phyloP scores from a whole-genome alignment of 2,888 invertebrate species.

The Meiosimyza decipiens region DNA sequence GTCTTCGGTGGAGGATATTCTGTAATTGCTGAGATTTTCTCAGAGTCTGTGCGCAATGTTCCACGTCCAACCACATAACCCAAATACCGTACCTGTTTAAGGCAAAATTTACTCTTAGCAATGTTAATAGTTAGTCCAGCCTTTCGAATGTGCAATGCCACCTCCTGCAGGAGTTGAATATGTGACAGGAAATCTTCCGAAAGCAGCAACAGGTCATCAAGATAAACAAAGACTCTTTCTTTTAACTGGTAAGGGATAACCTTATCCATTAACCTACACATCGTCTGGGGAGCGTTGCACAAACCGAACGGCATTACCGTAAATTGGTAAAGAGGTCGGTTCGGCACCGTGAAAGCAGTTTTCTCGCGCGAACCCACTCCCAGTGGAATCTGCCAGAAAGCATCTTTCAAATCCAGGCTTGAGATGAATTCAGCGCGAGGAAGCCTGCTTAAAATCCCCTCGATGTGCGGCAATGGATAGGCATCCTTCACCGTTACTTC shows the following conservation, averaged over 20 bases:
- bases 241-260: conserved; percentile 1
- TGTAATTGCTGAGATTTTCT: neutral
- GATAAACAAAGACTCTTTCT: neutral
- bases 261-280: conserved; percentile 7
- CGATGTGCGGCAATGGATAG: conserved; percentile 41
- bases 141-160: neutral
- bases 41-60: neutral
- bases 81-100: neutral
- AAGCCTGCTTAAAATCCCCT: conserved; percentile 37
- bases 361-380: too few relatives aligned
- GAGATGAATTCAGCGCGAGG: conserved; percentile 38
- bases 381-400: conserved; percentile 35
- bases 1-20: neutral
- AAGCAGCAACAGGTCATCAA: neutral
- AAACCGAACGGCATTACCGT: conserved; percentile 4
- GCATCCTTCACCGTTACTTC: conserved; percentile 44
- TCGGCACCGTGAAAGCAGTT: conserved; percentile 21
- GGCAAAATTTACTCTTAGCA: conserved; percentile 1
- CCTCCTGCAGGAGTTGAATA: neutral
- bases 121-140: neutral
- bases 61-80: conserved; percentile 4
- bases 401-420: conserved; percentile 36
- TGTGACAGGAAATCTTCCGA: conserved; percentile 12
- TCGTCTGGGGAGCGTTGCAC: conserved; percentile 12
- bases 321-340: conserved; percentile 1